These are phyloP conservation scores for Proteles cristata DNA, from an alignment of 2,113 vertebrate genomes.

Conservation along the genomic window DNA sequence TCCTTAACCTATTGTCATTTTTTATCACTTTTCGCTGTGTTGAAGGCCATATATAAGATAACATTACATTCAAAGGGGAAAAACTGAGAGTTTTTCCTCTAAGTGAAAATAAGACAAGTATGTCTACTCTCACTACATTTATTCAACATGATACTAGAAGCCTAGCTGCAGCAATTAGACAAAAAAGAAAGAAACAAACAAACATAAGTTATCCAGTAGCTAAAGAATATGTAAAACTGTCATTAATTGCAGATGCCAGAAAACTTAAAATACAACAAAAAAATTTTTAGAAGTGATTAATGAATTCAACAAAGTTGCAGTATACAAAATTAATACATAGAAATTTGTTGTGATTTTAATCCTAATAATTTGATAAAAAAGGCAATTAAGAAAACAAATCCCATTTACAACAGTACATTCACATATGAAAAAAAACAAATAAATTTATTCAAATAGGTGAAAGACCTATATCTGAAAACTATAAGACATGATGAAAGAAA, in stretches of 20 bases:
- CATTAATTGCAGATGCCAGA: not conserved
- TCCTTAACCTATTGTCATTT: no score
- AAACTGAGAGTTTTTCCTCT: not conserved
- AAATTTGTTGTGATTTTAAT: not conserved
- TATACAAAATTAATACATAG: not conserved
- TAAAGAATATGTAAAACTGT: not conserved
- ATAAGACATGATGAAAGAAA: no score
- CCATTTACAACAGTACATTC: no score
- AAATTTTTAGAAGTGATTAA: not conserved
- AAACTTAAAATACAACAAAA: not conserved
- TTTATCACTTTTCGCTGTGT: not conserved
- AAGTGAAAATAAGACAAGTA: not conserved
- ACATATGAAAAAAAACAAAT: no score
- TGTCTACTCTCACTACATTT: not conserved
- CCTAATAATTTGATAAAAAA: no score
- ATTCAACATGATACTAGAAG: not conserved
- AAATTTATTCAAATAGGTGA: no score
- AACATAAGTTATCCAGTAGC: not conserved
- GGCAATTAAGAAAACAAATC: no score
- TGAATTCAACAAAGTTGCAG: not conserved
- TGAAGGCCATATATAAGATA: not conserved
- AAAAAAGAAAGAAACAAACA: not conserved
- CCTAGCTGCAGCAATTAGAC: not conserved
- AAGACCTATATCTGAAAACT: no score
- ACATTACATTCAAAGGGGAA: not conserved